A percentile compares a stretch with the other conserved stretches of the same genome.
phyloP scores from a whole-genome alignment of 2,888 invertebrate species.

The Odontocolon sp. region DNA sequence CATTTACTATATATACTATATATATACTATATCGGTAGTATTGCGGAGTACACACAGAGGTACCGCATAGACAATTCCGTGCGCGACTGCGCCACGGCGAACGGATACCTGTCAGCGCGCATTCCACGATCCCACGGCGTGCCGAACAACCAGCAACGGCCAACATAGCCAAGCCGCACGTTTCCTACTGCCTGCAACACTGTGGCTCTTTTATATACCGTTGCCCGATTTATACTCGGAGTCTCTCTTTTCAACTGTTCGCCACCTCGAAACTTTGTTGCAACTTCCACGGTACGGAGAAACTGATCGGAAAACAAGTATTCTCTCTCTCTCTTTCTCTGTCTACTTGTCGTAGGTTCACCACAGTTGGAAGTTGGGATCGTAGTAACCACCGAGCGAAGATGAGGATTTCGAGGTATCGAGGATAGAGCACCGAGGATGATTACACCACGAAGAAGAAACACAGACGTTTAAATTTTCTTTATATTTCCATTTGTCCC shows the following conservation, averaged over 20 bases:
- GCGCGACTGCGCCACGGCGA: constrained; percentile 71
- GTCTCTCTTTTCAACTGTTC: constrained; percentile 29
- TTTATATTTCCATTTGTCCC: constrained; percentile 1
- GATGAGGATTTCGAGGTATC: not conserved
- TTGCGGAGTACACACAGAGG: not conserved
- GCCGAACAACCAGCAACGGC: constrained; percentile 49
- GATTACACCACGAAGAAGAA: not conserved
- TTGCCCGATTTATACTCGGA: not conserved
- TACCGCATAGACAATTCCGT: constrained; percentile 67
- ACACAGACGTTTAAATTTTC: not conserved
- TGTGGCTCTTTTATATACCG: constrained; percentile 12
- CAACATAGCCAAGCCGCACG: constrained; percentile 10
- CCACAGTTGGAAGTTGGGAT: not conserved
- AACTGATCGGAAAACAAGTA: not conserved
- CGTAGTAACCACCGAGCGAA: not conserved
- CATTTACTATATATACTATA: not conserved
- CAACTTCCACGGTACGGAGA: constrained; percentile 31
- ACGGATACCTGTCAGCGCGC: constrained; percentile 76
- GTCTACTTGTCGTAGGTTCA: not conserved
- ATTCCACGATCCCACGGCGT: constrained; percentile 74
- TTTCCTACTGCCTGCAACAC: not conserved
- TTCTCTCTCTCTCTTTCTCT: not conserved
- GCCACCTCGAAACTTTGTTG: constrained; percentile 35
- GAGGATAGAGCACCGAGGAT: not conserved
- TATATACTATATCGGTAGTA: not conserved